phyloP scores from a whole-genome alignment of 2,113 vertebrate species.

The Paedocypris sp. region DNA sequence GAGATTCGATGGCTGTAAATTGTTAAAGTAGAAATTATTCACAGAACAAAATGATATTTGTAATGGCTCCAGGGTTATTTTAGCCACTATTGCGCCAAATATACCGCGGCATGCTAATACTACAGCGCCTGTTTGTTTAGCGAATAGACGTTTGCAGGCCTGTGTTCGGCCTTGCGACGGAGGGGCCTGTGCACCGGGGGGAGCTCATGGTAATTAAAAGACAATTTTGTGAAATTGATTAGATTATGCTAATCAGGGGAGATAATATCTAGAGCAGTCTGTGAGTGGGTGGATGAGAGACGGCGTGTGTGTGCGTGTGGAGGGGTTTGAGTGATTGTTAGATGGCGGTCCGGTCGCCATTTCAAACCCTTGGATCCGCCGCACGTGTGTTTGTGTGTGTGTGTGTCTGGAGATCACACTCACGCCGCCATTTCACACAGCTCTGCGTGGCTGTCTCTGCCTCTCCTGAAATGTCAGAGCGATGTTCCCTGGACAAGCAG shows the following conservation, averaged over 20 bases:
- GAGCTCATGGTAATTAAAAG: constrained; percentile 59
- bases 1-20: constrained; percentile 2
- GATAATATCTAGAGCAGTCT: constrained; percentile 50
- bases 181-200: not conserved
- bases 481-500: constrained; percentile 66
- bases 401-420: constrained; percentile 32
- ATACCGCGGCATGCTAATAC: not conserved
- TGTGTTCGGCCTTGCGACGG: too few relatives aligned
- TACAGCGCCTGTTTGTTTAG: not conserved
- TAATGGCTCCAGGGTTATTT: constrained; percentile 5
- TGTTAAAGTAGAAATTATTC: constrained; percentile 15
- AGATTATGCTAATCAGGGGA: constrained; percentile 61
- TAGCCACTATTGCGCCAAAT: not conserved
- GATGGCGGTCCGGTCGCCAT: constrained; percentile 67
- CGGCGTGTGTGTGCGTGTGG: constrained; percentile 3
- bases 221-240: constrained; percentile 62
- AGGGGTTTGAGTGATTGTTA: constrained; percentile 37
- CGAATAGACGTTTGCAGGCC: not conserved
- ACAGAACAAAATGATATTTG: not conserved
- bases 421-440: constrained; percentile 40
- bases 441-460: constrained; percentile 22
- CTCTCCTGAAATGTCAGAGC: constrained; percentile 71
- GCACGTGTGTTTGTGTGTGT: constrained; percentile 36
- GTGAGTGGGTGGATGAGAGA: constrained; percentile 41
- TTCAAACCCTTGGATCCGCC: constrained; percentile 63